phyloP scores from a whole-genome alignment of 1,140 invertebrate genomes.

The Venustaconcha ellipsiformis region DNA sequence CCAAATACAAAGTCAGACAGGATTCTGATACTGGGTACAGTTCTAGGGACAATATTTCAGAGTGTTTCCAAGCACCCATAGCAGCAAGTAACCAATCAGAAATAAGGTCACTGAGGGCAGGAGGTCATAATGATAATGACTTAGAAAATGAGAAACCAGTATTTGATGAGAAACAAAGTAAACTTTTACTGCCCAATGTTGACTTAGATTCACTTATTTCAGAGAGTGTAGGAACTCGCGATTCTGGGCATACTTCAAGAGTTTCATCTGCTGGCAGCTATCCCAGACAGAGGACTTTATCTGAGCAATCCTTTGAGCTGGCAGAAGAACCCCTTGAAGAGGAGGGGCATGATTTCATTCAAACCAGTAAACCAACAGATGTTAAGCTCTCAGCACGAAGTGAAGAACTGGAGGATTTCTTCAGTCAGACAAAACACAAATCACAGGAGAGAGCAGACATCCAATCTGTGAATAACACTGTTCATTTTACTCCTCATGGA shows the following conservation, averaged over 20 bases:
- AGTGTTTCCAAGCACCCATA: constrained; percentile 28
- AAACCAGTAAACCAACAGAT: constrained; percentile 26
- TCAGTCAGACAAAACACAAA: constrained; percentile 2
- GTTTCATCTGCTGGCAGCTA: constrained; percentile 42
- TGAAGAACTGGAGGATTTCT: constrained; percentile 43
- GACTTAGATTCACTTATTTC: constrained; percentile 52
- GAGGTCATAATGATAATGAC: background rate
- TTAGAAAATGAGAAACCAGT: constrained; percentile 17
- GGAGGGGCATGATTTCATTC: constrained; percentile 7
- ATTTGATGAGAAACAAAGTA: constrained; percentile 14
- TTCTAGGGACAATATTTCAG: constrained; percentile 27
- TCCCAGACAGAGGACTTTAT: constrained; percentile 21
- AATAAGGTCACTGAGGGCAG: constrained; percentile 2
- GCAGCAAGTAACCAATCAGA: constrained; percentile 26
- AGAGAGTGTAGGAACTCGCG: constrained; percentile 39
- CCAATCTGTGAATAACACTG: too few species aligned
- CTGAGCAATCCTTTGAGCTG: constrained; percentile 28
- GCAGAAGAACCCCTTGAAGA: constrained; percentile 23
- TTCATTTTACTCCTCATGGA: too few species aligned
- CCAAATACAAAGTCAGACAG: constrained; percentile 14
- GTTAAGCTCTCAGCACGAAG: constrained; percentile 20
- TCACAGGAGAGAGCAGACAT: too few species aligned
- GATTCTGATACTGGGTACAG: constrained; percentile 35
- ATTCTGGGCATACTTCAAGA: constrained; percentile 37
- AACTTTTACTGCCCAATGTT: constrained; percentile 50